Evolutionary conservation across 1,140 invertebrate species (phyloP), one percentile per base, ranked within the genome.

Genomic region (Drosophila sturtevanti): DNA sequence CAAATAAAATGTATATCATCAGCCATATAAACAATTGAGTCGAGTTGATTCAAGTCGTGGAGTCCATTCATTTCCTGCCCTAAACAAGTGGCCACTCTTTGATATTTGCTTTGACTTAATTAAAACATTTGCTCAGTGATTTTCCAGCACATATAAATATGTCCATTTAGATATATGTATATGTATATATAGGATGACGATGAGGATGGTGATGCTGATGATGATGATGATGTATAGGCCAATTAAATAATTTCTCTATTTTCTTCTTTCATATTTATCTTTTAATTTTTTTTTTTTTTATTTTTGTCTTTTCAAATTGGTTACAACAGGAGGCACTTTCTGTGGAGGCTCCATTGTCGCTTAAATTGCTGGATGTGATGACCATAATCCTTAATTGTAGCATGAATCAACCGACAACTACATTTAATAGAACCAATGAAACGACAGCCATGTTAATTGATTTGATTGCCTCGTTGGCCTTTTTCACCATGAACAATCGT

Each of bases 341-440:
- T 18, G 94, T 95, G 68, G 97, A 98, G 93, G 96, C 79, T 18
- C 82, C 96, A 0, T 94, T 97, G 41, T 97, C 95, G 16, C 92
- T 98, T 12, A 97, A 98, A 91, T 96, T 97, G 92, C 94, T 97
- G n/a, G 95, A 98, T 90, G 97, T 98, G 80, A 94, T 96, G 60
- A 96, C 95, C 81, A 96, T 97, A 92, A 93, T 98, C 71, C 94
- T 98, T 55, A 96, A 96, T 94, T 97, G 96, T 78, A 96, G 96
- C 84, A 94, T 94, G 37, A 93, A 94, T 55, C 93, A 93, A 14
- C 72, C 87, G 4, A 79, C 92, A 12, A 73, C 87, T 3, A 79
- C 92, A 11, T 82, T 90, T 18, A 68, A 63, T 81, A 78, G 82
- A 89, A 89, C 92, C 91, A 80, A 90, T 79, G 79, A 86, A 34